These are phyloP conservation scores for Phoxinus phoxinus DNA, from an alignment of 2,113 vertebrate genomes.

Conservation along the genomic window DNA sequence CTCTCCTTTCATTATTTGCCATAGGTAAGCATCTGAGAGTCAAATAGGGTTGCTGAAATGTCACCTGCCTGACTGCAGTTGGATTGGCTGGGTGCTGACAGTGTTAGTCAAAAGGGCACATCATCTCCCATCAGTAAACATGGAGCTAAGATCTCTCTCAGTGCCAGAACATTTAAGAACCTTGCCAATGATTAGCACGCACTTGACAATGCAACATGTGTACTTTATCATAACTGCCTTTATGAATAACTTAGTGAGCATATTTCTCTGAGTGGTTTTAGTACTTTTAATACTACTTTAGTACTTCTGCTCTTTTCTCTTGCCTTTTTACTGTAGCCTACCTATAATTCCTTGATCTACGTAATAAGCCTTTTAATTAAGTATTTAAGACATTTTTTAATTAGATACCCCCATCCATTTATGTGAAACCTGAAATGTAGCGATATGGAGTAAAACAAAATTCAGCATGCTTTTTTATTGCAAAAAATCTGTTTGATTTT, in stretches of 20 bases:
- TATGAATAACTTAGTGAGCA: constrained; percentile 42
- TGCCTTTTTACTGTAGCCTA: neutral
- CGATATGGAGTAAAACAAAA: neutral
- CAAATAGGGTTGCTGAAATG: constrained; percentile 55
- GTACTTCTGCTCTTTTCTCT: neutral
- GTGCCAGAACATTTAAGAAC: constrained; percentile 69
- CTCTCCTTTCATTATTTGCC: constrained; percentile 63
- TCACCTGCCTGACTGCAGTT: constrained; percentile 62
- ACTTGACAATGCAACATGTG: constrained; percentile 56
- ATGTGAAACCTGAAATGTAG: neutral
- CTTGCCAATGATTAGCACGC: constrained; percentile 59
- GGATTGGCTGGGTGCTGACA: constrained; percentile 66
- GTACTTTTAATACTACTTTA: neutral
- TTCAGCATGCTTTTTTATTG: neutral
- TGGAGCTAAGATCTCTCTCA: constrained; percentile 62
- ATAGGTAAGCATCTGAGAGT: constrained; percentile 56
- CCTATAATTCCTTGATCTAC: neutral
- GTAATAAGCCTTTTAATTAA: neutral
- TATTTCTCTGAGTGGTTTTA: constrained; percentile 15
- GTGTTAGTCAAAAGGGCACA: constrained; percentile 65
- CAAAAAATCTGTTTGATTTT: neutral
- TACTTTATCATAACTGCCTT: neutral
- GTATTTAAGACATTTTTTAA: neutral
- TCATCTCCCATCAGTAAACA: constrained; percentile 57
- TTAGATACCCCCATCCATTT: neutral